Percentiles rank a stretch among this genome's conserved stretches.
These are phyloP conservation scores for Lamellibrachia columna DNA, from an alignment of 2,888 invertebrate genomes.

Conservation along the genomic window DNA sequence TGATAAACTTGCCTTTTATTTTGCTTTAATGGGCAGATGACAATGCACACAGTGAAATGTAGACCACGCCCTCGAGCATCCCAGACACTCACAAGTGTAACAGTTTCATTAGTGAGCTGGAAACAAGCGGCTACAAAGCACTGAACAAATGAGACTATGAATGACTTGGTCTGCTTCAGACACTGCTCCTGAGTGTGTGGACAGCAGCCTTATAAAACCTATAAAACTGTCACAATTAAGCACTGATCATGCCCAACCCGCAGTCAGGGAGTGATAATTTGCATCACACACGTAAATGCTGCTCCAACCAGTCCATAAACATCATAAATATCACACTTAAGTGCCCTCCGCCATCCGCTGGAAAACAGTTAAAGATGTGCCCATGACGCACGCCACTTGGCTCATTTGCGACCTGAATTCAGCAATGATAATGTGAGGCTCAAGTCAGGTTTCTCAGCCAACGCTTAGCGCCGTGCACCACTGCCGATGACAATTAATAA, in stretches of 20 bases:
- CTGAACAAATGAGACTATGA: not conserved
- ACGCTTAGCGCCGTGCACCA: not conserved
- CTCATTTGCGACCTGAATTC: not conserved
- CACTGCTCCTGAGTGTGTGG: not conserved
- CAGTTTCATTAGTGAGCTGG: constrained; percentile 9
- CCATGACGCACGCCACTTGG: not conserved
- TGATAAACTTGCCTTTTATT: not conserved
- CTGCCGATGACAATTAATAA: not conserved
- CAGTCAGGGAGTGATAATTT: not conserved
- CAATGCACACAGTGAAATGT: not conserved
- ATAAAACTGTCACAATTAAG: constrained; percentile 11
- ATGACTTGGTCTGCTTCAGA: not conserved
- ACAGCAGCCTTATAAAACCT: not conserved
- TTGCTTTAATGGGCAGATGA: not conserved
- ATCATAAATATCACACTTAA: constrained; percentile 12
- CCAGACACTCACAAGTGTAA: not conserved
- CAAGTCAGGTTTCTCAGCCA: not conserved
- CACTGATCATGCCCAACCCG: not conserved
- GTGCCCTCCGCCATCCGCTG: not conserved
- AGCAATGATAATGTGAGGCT: not conserved
- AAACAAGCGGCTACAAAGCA: not conserved
- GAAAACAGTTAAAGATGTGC: not conserved
- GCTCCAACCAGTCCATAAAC: not conserved
- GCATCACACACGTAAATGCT: not conserved
- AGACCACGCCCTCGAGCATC: not conserved